Percentiles rank a stretch among this genome's conserved stretches.
phyloP scores from a whole-genome alignment of 2,113 vertebrate genomes.

The Sander vitreus region DNA sequence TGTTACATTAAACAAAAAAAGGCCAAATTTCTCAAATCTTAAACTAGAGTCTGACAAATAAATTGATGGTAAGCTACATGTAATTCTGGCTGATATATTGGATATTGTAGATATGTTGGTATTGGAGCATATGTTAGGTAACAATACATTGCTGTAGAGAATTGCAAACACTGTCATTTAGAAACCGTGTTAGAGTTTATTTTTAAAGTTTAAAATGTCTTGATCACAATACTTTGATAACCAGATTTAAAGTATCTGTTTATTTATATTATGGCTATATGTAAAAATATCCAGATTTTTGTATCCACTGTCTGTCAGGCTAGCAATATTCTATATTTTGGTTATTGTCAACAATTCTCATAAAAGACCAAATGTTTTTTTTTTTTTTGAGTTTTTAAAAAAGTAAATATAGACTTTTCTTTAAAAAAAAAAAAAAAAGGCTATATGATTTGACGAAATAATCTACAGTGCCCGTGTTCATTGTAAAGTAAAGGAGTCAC shows the following conservation, averaged over 20 bases:
- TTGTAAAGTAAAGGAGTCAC: too few relatives aligned
- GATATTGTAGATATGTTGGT: not conserved
- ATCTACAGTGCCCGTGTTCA: too few relatives aligned
- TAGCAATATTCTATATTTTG: not conserved
- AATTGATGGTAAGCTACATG: not conserved
- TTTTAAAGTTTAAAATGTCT: not conserved
- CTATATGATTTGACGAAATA: too few relatives aligned
- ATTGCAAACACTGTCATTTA: not conserved
- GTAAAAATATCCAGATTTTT: not conserved
- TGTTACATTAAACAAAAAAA: too few relatives aligned
- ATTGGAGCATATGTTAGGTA: not conserved
- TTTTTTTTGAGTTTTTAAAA: too few relatives aligned
- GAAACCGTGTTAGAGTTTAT: not conserved
- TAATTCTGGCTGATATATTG: not conserved
- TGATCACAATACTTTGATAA: not conserved
- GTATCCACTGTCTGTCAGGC: not conserved
- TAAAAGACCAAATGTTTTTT: not conserved
- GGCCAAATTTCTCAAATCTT: not conserved
- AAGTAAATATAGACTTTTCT: too few relatives aligned
- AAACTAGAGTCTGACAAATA: not conserved
- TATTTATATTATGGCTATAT: not conserved
- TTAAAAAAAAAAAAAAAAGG: too few relatives aligned
- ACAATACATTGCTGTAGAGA: not conserved
- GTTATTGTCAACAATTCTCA: not conserved
- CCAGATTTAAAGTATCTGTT: not conserved